Conservation (phyloP, 2,797 vertebrate genomes). For the Phoebastria nigripes region DNA sequence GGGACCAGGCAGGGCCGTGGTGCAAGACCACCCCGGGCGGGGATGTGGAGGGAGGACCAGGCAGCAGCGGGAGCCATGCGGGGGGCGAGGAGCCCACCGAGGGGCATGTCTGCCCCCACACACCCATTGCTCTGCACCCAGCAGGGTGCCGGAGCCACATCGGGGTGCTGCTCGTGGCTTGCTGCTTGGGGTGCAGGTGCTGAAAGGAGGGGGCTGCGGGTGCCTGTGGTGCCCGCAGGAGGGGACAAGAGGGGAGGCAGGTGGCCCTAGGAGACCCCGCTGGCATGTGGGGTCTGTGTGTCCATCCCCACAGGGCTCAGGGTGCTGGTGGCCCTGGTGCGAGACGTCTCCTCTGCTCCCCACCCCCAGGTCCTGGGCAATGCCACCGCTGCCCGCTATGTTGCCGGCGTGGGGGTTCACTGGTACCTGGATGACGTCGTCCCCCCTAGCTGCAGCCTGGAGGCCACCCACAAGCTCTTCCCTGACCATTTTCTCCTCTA, state of each 20-base stretch:
- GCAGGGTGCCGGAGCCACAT: rapidly evolving
- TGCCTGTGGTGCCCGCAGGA: rapidly evolving
- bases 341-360: neutral
- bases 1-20: rapidly evolving
- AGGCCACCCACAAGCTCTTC: slow-evolving; percentile 83
- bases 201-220: neutral
- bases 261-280: too few species aligned
- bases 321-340: rapidly evolving
- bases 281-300: rapidly evolving
- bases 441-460: slow-evolving; percentile 80
- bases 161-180: neutral
- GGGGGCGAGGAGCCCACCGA: rapidly evolving
- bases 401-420: slow-evolving; percentile 88
- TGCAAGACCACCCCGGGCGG: neutral
- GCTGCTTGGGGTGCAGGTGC: neutral
- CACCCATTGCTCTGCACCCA: neutral
- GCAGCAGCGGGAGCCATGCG: neutral
- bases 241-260: neutral
- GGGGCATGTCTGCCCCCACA: rapidly evolving
- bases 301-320: neutral
- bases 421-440: slow-evolving; percentile 87
- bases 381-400: slow-evolving; percentile 78
- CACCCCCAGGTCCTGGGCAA: slow-evolving; percentile 83
- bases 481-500: slow-evolving; percentile 90
- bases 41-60: neutral